These are phyloP conservation scores for Pseudorhiza aurosa DNA, from an alignment of 30 jellyfish, hydroid and myxozoan species.

Conservation along the genomic window DNA sequence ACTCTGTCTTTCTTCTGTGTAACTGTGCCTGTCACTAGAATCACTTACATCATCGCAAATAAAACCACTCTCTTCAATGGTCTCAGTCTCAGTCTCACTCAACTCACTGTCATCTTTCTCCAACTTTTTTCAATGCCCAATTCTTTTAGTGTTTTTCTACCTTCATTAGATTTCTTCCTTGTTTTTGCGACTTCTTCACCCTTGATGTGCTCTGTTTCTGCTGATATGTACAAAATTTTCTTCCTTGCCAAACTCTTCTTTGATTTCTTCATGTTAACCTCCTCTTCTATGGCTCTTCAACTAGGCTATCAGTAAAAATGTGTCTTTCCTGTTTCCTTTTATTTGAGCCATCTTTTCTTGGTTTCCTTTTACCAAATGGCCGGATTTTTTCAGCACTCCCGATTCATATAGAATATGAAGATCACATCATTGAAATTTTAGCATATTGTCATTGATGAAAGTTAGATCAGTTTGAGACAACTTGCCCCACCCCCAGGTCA, in stretches of 20 bases:
- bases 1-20: slow-evolving; percentile 40
- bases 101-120: slow-evolving; percentile 31
- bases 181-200: slow-evolving; percentile 14
- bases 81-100: slow-evolving; percentile 18
- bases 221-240: neutral
- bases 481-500: slow-evolving; percentile 20
- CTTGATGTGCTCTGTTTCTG: slow-evolving; percentile 3
- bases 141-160: slow-evolving; percentile 19
- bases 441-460: neutral
- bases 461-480: slow-evolving; percentile 25
- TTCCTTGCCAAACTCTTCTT: slow-evolving; percentile 1
- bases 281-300: slow-evolving; percentile 29
- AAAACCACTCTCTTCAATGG: slow-evolving; percentile 32
- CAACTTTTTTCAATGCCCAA: slow-evolving; percentile 10
- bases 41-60: slow-evolving; percentile 36
- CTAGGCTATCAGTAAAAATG: slow-evolving; percentile 29
- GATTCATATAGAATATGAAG: neutral
- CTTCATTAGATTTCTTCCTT: neutral
- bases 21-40: slow-evolving; percentile 19
- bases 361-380: slow-evolving; percentile 33
- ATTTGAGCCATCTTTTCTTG: slow-evolving; percentile 4
- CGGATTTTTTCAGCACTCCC: slow-evolving; percentile 27
- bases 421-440: neutral
- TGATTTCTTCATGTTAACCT: neutral
- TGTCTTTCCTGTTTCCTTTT: neutral